These are phyloP conservation scores for Drosophila subsilvestris DNA, from an alignment of 2,888 invertebrate species.

Conservation along the genomic window DNA sequence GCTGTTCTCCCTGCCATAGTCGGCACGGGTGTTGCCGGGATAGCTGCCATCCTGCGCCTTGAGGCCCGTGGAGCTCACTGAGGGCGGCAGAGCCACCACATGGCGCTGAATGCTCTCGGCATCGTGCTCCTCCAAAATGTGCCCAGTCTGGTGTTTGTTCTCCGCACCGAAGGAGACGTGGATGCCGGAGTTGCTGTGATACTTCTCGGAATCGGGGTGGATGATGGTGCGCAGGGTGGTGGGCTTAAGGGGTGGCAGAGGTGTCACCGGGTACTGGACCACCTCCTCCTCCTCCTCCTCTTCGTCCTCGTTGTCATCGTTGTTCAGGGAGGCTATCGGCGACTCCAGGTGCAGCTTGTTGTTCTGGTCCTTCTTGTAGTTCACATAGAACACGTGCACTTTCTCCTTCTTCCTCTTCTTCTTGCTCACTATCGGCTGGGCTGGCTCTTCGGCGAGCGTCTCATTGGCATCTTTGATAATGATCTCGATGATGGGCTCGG, in stretches of 20 bases:
- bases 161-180: conserved; percentile 92
- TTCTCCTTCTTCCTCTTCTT: conserved; percentile 90
- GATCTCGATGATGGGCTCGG: conserved; percentile 95
- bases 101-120: conserved; percentile 89
- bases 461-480: conserved; percentile 96
- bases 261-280: conserved; percentile 84
- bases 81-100: conserved; percentile 85
- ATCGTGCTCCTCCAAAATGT: conserved; percentile 85
- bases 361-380: conserved; percentile 93
- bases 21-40: conserved; percentile 68
- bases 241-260: conserved; percentile 86
- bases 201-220: conserved; percentile 93
- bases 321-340: conserved; percentile 91
- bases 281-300: conserved; percentile 85
- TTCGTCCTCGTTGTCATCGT: conserved; percentile 86
- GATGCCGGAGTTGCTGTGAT: conserved; percentile 91
- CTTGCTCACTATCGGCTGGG: conserved; percentile 84
- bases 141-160: conserved; percentile 83
- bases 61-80: conserved; percentile 32
- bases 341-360: conserved; percentile 91
- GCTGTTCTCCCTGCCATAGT: conserved; percentile 67
- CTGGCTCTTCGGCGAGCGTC: conserved; percentile 88
- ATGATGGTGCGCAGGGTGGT: conserved; percentile 94
- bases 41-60: conserved; percentile 34
- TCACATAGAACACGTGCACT: conserved; percentile 95